phyloP scores from a whole-genome alignment of 2,888 invertebrate species.

The Dendrolimus pini region DNA sequence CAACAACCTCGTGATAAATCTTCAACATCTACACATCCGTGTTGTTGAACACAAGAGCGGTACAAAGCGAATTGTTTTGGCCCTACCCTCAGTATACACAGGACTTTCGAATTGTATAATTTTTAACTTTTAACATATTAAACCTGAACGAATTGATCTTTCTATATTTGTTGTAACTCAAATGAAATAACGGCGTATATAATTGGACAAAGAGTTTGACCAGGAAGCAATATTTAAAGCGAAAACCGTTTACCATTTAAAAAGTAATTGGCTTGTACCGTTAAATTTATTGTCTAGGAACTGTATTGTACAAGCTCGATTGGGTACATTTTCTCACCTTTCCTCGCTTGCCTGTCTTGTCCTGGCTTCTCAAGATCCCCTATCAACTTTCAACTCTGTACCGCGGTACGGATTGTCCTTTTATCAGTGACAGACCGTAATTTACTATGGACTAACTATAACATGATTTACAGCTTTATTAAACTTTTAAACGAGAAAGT shows the following conservation, averaged over 20 bases:
- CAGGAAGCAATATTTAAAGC: slow-evolving; percentile 1
- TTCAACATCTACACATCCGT: slow-evolving; percentile 55
- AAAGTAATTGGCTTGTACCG: slow-evolving; percentile 31
- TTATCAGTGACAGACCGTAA: slow-evolving; percentile 49
- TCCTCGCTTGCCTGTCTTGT: slow-evolving; percentile 46
- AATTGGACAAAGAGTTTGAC: background rate
- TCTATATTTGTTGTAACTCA: background rate
- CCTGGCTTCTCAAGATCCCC: slow-evolving; percentile 51
- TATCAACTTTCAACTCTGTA: slow-evolving; percentile 67
- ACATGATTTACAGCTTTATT: slow-evolving; percentile 33
- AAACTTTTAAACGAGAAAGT: too few species aligned
- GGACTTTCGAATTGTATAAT: background rate
- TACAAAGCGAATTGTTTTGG: slow-evolving; percentile 29
- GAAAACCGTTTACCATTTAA: slow-evolving; percentile 18
- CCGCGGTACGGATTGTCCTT: slow-evolving; percentile 41
- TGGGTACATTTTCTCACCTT: slow-evolving; percentile 21
- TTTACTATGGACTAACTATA: slow-evolving; percentile 42
- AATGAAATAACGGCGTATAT: background rate
- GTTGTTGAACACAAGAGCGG: slow-evolving; percentile 35
- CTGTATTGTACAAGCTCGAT: slow-evolving; percentile 1
- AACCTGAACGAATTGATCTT: too few species aligned
- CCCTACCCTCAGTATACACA: too few species aligned
- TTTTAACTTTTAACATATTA: background rate
- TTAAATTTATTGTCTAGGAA: slow-evolving; percentile 18
- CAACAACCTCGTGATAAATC: slow-evolving; percentile 52